Evolutionary conservation across 2,797 vertebrate genomes (phyloP).

Genomic region (Falco concolor): DNA sequence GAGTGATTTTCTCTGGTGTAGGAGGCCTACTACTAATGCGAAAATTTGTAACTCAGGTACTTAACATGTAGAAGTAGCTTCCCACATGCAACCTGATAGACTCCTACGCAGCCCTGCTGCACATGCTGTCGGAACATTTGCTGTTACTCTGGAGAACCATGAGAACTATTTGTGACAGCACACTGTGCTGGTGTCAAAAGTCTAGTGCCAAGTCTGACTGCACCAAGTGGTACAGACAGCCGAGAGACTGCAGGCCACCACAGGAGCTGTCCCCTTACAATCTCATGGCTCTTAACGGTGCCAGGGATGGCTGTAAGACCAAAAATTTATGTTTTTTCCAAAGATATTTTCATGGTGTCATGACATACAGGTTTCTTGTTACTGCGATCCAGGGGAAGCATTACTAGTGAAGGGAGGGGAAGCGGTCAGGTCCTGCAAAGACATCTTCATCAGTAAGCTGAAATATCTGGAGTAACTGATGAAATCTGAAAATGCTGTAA

Average conservation of each 20-base stretch:
- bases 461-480: not conserved
- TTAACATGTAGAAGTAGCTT: not conserved
- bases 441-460: not conserved
- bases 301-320: not conserved
- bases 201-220: not conserved
- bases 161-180: not conserved
- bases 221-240: not conserved
- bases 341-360: not conserved
- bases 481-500: not conserved
- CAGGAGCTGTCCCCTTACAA: not conserved
- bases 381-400: not conserved
- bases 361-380: not conserved
- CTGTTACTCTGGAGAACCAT: not conserved
- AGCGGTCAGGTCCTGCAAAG: not conserved
- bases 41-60: not conserved
- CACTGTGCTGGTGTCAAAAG: not conserved
- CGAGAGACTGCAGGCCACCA: not conserved
- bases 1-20: not conserved
- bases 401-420: not conserved
- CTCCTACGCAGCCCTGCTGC: not conserved
- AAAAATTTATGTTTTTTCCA: not conserved
- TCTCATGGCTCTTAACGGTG: not conserved
- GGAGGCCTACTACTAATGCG: not conserved
- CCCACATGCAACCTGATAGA: not conserved
- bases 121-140: fast-evolving